Evolutionary conservation across 2,888 invertebrate genomes (phyloP), one percentile per base, ranked within the genome.

Genomic region (Mythimna impura): DNA sequence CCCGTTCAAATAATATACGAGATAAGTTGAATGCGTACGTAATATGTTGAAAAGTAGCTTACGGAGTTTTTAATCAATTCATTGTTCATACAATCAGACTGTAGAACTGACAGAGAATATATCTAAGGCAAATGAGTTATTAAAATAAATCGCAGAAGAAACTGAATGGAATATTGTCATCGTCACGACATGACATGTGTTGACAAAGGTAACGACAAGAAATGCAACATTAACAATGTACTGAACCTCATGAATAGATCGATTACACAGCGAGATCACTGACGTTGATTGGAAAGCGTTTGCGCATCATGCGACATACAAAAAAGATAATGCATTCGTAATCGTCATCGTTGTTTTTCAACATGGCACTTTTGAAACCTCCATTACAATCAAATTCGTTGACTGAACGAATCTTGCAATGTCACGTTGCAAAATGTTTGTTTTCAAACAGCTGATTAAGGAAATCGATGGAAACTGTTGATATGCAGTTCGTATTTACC

Each of bases 241-340:
- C 68, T 78, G 69, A 80, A 78, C 67, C 77, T 85, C 86, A 89
- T 91, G 89, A 90, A 91, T 91, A 89, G 89, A 89, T 89, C 89
- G 87, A 89, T 87, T 85, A 85, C 81, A 81, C 81, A 76, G 85
- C 86, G 88, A 85, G 85, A 90, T 88, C 89, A 89, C 88, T 83
- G 85, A 83, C 86, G 78, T 75, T 84, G 83, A 90, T 89, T 91
- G 86, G 91, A 91, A 91, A 91, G 91, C 87, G 89, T 62, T 76
- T 64, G 76, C 76, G 55, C 84, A 76, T 75, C 70, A 73, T 71
- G 75, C 74, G 68, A 66, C 61, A 66, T 66, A 67, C 68, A 69
- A 79, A 79, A 89, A 85, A 77, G 81, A 81, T 86, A 83, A 88
- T 86, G 84, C 83, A 87, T 88, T 86, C 79, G 85, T 86, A 87